phyloP scores from a whole-genome alignment of 2,113 vertebrate genomes.

The Galeopterus variegatus region DNA sequence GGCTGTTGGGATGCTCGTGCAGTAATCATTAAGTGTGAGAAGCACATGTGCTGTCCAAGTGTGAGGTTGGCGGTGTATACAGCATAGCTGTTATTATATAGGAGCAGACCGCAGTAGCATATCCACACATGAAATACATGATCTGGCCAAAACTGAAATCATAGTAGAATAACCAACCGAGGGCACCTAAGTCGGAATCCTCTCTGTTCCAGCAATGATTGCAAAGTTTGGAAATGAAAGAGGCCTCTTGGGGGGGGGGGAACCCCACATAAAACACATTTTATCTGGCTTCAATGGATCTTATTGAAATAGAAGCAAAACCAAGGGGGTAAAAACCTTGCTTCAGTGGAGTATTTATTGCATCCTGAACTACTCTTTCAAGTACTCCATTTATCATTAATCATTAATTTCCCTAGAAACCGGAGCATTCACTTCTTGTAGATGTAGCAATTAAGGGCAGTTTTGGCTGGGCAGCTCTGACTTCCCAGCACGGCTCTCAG shows the following conservation, averaged over 20 bases:
- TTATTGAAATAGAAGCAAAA: slow-evolving; percentile 35
- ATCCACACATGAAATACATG: neutral
- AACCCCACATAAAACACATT: neutral
- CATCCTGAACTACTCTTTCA: slow-evolving; percentile 62
- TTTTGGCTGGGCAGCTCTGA: slow-evolving; percentile 32
- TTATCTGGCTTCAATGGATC: neutral
- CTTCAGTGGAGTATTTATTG: slow-evolving; percentile 11
- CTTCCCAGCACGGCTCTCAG: slow-evolving; percentile 49
- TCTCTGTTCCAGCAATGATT: neutral
- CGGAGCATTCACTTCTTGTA: slow-evolving; percentile 34
- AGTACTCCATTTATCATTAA: slow-evolving; percentile 69
- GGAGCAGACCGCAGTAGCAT: neutral
- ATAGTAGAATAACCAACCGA: neutral
- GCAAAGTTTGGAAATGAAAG: neutral
- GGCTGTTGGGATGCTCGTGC: neutral
- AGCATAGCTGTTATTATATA: accelerated
- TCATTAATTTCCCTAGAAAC: slow-evolving; percentile 74
- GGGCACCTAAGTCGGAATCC: neutral
- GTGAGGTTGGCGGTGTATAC: accelerated
- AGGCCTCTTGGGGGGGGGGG: neutral
- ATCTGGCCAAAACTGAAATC: neutral
- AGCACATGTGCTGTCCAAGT: too few species aligned
- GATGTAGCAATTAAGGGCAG: slow-evolving; percentile 58
- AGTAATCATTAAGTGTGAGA: accelerated
- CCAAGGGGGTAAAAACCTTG: neutral